These are phyloP conservation scores for Xestia ashworthii DNA, from an alignment of 2,888 invertebrate genomes.

Conservation along the genomic window DNA sequence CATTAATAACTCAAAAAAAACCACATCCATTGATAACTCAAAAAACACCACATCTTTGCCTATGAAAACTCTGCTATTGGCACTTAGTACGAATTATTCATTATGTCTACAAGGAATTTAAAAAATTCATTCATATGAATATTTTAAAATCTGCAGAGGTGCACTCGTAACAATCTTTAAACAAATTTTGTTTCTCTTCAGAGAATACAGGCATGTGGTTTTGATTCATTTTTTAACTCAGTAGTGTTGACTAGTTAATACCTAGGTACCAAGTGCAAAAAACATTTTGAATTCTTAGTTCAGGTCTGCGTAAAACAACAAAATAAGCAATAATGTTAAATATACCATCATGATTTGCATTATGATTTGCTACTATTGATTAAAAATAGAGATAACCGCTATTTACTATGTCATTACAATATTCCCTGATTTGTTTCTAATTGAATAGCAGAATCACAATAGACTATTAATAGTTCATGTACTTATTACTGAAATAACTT, in stretches of 20 bases:
- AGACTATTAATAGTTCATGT: conserved; percentile 18
- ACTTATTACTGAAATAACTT: conserved; percentile 26
- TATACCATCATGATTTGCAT: neutral
- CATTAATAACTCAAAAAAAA: neutral
- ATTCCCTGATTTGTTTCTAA: conserved; percentile 6
- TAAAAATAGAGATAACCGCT: neutral
- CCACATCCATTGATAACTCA: neutral
- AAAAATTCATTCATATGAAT: neutral
- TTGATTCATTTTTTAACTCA: neutral
- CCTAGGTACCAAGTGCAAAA: neutral
- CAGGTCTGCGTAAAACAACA: too few relatives aligned
- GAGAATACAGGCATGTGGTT: neutral
- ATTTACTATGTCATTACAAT: conserved; percentile 3
- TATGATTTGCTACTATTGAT: neutral
- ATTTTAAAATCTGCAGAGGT: neutral
- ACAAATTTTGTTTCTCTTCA: neutral
- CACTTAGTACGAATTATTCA: neutral
- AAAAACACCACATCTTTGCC: neutral
- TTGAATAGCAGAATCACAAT: neutral
- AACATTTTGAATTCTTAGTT: neutral
- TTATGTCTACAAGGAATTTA: too few relatives aligned
- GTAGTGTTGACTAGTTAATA: neutral
- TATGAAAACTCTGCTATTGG: neutral
- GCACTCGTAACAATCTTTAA: neutral
- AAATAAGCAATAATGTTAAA: too few relatives aligned